Base-by-base conservation (phyloP, 2,888 invertebrate species). In the Hesperia comma region DNA sequence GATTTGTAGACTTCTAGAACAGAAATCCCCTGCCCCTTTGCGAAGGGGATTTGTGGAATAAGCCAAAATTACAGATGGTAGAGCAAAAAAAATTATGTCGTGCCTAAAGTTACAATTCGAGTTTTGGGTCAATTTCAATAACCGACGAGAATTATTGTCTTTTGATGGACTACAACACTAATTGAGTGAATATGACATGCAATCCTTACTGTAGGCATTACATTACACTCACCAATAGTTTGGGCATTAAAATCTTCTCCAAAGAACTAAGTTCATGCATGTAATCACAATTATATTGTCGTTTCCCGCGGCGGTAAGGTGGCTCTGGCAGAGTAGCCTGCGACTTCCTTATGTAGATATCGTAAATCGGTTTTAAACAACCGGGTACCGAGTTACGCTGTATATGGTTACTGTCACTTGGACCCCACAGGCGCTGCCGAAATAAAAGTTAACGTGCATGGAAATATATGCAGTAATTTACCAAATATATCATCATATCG, bases 251-350 rank as follows among this genome's bases (percentile, higher is more conserved):
- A 32, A 43, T 64, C 53, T 58, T 64, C 53, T 54, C 26, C 40
- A 57, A 49, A 64, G 51, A 40, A 53, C 21, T 54, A 43, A 55
- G 60, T 46, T 54, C 61, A 66, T 66, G 66, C 60, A 60, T 51
- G 49, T 69, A 66, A 72, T 69, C 68, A 63, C 68, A 71, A 77
- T 77, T 76, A 77, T 76, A 77, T 75, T 58, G 72, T 77, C 71
- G 71, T 77, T 78, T 77, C 71, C 73, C 72, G 61, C 56, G 66
- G 60, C 64, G 51, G 63, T 64, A 54, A 26, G 33, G 40, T 60
- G 61, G 63, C 64, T 69, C 64, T 37, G 70, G 67, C 43, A 53
- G 67, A 69, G 57, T 40, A 53, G 58, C 51, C 58, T 66, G 8
- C 41, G 32, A 54, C 66, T 60, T 66, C 64, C 64, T 55, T 63